Evolutionary conservation across 1,140 invertebrate species (phyloP).

Genomic region (Lamellibrachia luymesi): DNA sequence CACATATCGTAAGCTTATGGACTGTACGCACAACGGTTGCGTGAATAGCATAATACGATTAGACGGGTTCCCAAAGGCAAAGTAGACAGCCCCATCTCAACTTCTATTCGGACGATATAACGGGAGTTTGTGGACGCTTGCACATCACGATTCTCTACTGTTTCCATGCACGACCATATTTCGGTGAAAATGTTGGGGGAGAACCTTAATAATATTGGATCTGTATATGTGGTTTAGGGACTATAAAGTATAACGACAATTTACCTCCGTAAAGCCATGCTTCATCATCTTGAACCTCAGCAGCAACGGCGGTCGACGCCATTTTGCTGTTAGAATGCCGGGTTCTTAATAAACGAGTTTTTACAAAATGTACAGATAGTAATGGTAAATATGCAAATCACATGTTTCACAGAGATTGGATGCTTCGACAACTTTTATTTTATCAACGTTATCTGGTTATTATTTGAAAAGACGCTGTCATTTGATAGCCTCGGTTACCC

Average conservation of each 20-base stretch:
- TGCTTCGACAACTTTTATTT: background rate
- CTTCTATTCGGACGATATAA: background rate
- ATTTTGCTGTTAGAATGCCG: conserved; percentile 3
- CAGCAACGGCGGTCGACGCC: conserved; percentile 2
- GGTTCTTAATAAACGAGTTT: background rate
- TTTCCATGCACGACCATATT: background rate
- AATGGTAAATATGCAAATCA: background rate
- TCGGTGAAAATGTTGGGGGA: background rate
- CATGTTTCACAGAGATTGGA: background rate
- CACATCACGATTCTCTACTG: background rate
- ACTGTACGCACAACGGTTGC: no score
- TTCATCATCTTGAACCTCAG: conserved; percentile 12
- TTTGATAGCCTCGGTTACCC: background rate
- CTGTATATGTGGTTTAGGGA: background rate
- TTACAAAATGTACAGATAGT: background rate
- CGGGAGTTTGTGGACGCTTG: background rate
- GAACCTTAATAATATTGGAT: background rate
- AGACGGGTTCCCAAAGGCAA: no score
- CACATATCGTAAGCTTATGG: no score
- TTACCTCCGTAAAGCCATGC: conserved; percentile 13
- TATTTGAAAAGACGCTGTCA: background rate
- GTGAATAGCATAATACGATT: no score
- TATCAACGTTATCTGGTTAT: background rate
- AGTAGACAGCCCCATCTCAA: no score
- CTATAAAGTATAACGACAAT: background rate